Percentiles rank a stretch among this genome's conserved stretches.
Evolutionary conservation across 2,797 vertebrate species (phyloP).

Genomic region (Ibycter americanus): DNA sequence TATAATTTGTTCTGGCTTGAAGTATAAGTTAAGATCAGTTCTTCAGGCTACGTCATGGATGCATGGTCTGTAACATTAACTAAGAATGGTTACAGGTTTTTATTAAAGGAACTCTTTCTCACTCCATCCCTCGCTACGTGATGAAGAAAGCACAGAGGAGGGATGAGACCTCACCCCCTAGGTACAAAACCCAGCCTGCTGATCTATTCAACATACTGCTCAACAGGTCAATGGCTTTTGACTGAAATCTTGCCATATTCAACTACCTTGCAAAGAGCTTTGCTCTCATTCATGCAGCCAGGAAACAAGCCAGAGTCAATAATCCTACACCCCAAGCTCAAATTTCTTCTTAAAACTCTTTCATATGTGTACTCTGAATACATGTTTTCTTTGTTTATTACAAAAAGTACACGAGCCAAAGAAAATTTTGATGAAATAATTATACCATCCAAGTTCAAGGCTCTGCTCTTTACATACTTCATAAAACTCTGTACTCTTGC

Average conservation of each 20-base stretch:
- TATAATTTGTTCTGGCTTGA: neutral
- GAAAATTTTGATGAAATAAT: slow-evolving; percentile 40
- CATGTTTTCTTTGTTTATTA: slow-evolving; percentile 26
- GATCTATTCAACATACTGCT: neutral
- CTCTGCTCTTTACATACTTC: neutral
- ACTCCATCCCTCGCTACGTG: neutral
- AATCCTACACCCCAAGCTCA: neutral
- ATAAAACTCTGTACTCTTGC: neutral
- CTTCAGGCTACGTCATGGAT: neutral
- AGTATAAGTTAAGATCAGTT: neutral
- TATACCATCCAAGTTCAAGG: neutral
- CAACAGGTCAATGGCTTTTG: neutral
- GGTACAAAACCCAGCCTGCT: neutral
- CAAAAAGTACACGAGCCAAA: slow-evolving; percentile 6
- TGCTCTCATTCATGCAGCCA: slow-evolving; percentile 1
- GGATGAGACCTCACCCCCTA: neutral
- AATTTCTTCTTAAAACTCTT: slow-evolving; percentile 38
- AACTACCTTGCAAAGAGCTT: slow-evolving; percentile 13
- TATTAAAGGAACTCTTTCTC: neutral
- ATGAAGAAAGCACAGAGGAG: neutral
- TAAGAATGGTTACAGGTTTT: neutral
- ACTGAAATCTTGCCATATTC: slow-evolving; percentile 9
- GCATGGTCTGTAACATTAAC: neutral
- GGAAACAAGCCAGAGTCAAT: slow-evolving; percentile 37
- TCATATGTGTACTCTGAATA: slow-evolving; percentile 2